These are phyloP conservation scores for Silurus asotus DNA, from an alignment of 2,113 vertebrate genomes.

Conservation along the genomic window DNA sequence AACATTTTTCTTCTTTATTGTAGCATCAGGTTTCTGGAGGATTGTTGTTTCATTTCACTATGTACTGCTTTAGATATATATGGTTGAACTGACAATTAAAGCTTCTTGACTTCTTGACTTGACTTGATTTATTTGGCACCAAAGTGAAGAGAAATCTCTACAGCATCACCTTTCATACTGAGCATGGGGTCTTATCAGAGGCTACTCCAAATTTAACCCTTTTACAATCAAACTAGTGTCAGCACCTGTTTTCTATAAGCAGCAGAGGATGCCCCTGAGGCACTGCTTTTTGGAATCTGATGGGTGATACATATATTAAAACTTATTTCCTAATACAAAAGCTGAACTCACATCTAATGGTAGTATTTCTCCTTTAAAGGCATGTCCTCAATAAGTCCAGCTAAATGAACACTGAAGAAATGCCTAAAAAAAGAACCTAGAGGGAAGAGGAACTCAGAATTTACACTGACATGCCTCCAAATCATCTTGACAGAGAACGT, in stretches of 20 bases:
- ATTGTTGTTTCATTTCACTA: too few relatives aligned
- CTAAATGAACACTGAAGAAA: conserved; percentile 81
- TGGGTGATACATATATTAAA: not conserved
- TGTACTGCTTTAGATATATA: too few relatives aligned
- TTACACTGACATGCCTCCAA: not conserved
- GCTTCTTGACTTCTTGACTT: too few relatives aligned
- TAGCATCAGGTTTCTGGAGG: too few relatives aligned
- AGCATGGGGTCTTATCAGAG: not conserved
- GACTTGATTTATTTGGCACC: not conserved
- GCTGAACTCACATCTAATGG: conserved; percentile 62
- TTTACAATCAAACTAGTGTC: not conserved
- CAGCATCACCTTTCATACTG: not conserved
- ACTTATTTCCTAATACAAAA: conserved; percentile 19
- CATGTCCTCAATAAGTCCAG: conserved; percentile 80
- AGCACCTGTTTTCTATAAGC: not conserved
- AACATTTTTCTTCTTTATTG: conserved; percentile 4
- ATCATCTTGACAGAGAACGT: not conserved
- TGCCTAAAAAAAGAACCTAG: conserved; percentile 49
- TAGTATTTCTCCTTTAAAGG: conserved; percentile 66
- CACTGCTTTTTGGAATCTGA: not conserved
- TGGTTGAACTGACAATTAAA: too few relatives aligned
- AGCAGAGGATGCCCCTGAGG: not conserved
- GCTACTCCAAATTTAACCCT: not conserved
- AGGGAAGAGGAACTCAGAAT: not conserved
- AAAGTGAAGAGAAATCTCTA: not conserved